Evolutionary conservation across 37 sponge, comb jelly and placozoan species (phyloP).

Genomic region (Hormiphora californensis): DNA sequence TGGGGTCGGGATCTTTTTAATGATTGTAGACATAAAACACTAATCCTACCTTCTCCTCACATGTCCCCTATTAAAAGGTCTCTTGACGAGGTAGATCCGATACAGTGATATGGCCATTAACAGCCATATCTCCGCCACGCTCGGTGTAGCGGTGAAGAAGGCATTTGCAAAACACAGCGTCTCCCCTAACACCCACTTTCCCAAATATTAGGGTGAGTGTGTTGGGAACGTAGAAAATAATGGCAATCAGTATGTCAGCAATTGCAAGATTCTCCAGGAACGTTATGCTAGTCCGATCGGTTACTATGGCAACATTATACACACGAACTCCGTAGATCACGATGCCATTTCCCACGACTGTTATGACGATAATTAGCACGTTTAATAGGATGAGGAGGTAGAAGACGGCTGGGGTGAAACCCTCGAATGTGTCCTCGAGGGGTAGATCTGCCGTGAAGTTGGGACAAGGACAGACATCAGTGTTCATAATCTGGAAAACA

Average conservation of each 20-base stretch:
- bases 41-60: too few relatives aligned
- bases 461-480: too few relatives aligned
- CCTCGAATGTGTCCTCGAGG: too few relatives aligned
- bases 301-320: not conserved
- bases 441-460: too few relatives aligned
- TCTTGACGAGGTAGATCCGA: not conserved
- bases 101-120: not conserved
- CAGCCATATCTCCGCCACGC: not conserved
- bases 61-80: too few relatives aligned
- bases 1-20: too few relatives aligned
- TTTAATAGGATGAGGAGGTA: not conserved
- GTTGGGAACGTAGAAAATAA: not conserved
- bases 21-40: too few relatives aligned
- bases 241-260: not conserved
- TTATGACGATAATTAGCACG: not conserved
- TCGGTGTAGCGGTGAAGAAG: constrained; percentile 10
- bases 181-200: not conserved
- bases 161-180: not conserved
- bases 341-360: not conserved
- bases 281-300: not conserved
- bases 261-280: not conserved
- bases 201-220: not conserved
- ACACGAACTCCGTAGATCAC: not conserved
- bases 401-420: too few relatives aligned
- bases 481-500: too few relatives aligned